Evolutionary conservation across 1,140 invertebrate species (phyloP).

Genomic region (Procambarus clarkii): DNA sequence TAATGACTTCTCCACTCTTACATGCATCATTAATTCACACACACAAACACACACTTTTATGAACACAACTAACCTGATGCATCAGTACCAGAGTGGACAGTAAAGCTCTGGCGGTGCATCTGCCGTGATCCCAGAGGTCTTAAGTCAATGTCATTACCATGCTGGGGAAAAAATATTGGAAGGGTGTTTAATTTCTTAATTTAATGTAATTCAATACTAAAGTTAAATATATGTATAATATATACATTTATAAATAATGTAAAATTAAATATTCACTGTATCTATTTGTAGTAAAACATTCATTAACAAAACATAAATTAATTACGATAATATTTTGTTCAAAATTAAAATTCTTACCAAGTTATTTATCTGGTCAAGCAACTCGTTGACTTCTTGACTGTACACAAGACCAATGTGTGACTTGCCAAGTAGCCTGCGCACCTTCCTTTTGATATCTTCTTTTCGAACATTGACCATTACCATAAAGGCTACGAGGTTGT

Average conservation of each 20-base stretch:
- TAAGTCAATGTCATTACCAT: conserved; percentile 96
- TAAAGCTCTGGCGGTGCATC: conserved; percentile 97
- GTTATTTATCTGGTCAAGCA: conserved; percentile 96
- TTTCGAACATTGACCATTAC: conserved; percentile 94
- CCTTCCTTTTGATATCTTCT: conserved; percentile 91
- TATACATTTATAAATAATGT: too few relatives aligned
- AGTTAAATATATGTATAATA: background rate
- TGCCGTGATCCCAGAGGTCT: conserved; percentile 91
- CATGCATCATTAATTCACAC: too few relatives aligned
- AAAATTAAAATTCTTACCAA: conserved; percentile 82
- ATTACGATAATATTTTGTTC: too few relatives aligned
- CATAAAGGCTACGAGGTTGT: conserved; percentile 97
- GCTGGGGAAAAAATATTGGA: conserved; percentile 74
- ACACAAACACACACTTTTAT: too few relatives aligned
- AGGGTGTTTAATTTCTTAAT: background rate
- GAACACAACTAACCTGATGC: conserved; percentile 81
- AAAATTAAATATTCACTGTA: too few relatives aligned
- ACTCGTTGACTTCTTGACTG: conserved; percentile 97
- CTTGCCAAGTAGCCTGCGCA: conserved; percentile 95
- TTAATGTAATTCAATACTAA: background rate
- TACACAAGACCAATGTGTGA: conserved; percentile 98
- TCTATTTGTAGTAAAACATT: too few relatives aligned
- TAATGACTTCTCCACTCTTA: too few relatives aligned
- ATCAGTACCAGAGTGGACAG: conserved; percentile 95
- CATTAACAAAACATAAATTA: too few relatives aligned